Percentiles rank a stretch among this genome's conserved stretches.
These are phyloP conservation scores for Ennomos quercinarius DNA, from an alignment of 2,888 invertebrate genomes.

Conservation along the genomic window DNA sequence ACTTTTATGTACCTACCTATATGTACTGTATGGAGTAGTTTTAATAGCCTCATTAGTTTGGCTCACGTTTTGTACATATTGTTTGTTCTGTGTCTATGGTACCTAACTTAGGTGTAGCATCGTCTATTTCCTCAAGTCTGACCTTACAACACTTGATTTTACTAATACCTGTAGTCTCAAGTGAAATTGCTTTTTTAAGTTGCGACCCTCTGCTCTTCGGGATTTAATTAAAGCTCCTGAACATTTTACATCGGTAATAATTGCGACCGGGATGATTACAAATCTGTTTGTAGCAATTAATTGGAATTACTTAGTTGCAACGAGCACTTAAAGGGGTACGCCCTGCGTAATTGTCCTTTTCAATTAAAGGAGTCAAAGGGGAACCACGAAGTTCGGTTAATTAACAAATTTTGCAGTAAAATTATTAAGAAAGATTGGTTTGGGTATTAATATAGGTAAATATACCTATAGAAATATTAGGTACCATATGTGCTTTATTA, in stretches of 20 bases:
- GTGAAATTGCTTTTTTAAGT: constrained; percentile 64
- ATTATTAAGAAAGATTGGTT: constrained; percentile 1
- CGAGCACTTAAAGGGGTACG: constrained; percentile 36
- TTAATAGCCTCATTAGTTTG: too few relatives aligned
- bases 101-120: too few relatives aligned
- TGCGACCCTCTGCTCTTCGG: constrained; percentile 53
- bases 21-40: too few relatives aligned
- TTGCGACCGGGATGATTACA: constrained; percentile 59
- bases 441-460: neutral
- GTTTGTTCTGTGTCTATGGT: too few relatives aligned
- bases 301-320: constrained; percentile 53
- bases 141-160: constrained; percentile 1
- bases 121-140: too few relatives aligned
- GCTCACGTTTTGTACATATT: too few relatives aligned
- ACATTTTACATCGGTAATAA: constrained; percentile 76
- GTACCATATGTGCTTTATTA: too few relatives aligned
- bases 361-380: constrained; percentile 33
- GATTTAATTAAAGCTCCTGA: constrained; percentile 75
- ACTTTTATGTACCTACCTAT: too few relatives aligned
- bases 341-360: constrained; percentile 37
- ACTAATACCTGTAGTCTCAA: constrained; percentile 9
- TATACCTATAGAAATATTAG: too few relatives aligned
- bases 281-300: constrained; percentile 66
- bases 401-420: constrained; percentile 15
- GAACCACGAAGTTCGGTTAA: constrained; percentile 9